Conservation (phyloP, 2,113 vertebrate species). For the Illadopsis cleaveri region DNA sequence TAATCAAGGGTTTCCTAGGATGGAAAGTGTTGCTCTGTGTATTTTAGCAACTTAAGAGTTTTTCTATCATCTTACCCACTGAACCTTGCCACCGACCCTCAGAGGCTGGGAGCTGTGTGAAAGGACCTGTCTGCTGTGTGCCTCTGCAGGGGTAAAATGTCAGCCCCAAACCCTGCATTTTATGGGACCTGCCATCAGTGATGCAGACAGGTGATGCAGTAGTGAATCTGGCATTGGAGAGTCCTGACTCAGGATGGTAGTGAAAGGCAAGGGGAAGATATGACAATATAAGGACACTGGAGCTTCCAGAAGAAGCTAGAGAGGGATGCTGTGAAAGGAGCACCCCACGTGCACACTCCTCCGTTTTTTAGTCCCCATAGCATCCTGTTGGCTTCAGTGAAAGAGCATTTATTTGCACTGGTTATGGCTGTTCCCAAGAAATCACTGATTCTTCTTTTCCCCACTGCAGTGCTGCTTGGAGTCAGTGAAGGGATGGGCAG, state of each 20-base stretch:
- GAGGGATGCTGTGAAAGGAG: not conserved
- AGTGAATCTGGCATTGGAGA: not conserved
- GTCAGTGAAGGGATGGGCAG: not conserved
- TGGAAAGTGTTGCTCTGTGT: not conserved
- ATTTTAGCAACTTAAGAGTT: not conserved
- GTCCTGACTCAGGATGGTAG: not conserved
- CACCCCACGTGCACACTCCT: not conserved
- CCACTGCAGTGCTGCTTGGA: not conserved
- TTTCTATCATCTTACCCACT: not conserved
- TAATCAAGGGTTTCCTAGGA: not conserved
- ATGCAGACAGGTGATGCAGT: accelerated
- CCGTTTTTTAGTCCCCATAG: not conserved
- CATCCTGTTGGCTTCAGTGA: not conserved
- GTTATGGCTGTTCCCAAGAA: not conserved
- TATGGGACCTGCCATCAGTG: not conserved
- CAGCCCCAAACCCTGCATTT: not conserved
- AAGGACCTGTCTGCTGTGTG: not conserved
- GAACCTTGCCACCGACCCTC: not conserved
- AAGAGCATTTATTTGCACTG: not conserved
- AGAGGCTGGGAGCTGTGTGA: not conserved
- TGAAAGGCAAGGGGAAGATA: not conserved
- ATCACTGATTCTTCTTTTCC: not conserved
- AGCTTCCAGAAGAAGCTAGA: not conserved
- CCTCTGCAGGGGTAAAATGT: not conserved
- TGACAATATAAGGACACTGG: accelerated